Base-by-base conservation (phyloP, 2,888 invertebrate species). In the Halocaridina rubra region DNA sequence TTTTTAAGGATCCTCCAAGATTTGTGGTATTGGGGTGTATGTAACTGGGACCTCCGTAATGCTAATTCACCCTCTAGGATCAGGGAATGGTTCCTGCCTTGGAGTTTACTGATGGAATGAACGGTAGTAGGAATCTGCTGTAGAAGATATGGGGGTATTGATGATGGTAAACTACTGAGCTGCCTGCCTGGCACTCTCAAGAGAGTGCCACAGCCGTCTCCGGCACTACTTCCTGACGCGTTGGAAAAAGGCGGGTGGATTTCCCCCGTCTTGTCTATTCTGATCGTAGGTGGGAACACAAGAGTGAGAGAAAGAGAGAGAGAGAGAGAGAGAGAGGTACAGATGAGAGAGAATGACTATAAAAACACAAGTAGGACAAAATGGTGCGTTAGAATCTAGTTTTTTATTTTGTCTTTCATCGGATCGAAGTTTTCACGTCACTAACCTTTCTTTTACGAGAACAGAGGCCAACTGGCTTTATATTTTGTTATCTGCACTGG, bases 391-490 rank as follows among this genome's bases (percentile, higher is more conserved):
- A n/a, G n/a, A n/a, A n/a, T n/a, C n/a, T n/a, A n/a, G n/a, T n/a
- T n/a, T n/a, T n/a, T n/a, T n/a, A n/a, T n/a, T n/a, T n/a, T n/a
- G n/a, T n/a, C n/a, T n/a, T n/a, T n/a, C n/a, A n/a, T 53, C 3
- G 4, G 16, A 0, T 7, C 0, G 53, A 10, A 7, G 7, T 7
- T 53, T 3, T 53, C 71, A 67, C 32, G 32, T 33, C 81, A 81
- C 82, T 82, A 82, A 82, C 82, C 82, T 82, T 81, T 71, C 32
- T 75, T 67, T 64, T 39, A 69, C 53, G 29, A 32, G 69, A 77
- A 82, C 82, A 78, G 82, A 77, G 72, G 82, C 82, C 82, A 82
- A 77, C 77, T 78, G 82, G 82, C 72, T 71, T 72, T 72, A 46
- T 53, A 78, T 78, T 78, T 59, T 72, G 82, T 72, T 82, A 82